phyloP scores from a whole-genome alignment of 2,113 vertebrate species.

The Pelodiscus sinensis region DNA sequence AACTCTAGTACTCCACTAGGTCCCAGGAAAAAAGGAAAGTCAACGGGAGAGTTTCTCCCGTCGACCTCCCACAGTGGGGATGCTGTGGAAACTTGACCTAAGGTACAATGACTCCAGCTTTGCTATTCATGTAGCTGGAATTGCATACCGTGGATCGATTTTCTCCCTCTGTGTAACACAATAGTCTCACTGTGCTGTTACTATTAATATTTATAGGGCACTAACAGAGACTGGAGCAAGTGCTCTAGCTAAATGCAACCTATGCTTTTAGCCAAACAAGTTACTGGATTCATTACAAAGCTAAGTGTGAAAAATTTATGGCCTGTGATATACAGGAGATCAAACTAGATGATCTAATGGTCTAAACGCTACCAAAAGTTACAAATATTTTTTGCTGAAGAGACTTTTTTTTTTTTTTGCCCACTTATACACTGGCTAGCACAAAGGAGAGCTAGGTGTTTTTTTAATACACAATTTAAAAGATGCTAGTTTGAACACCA shows the following conservation, averaged over 20 bases:
- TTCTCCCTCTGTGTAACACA: too few relatives aligned
- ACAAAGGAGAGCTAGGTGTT: background rate
- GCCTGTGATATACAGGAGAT: background rate
- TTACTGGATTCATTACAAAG: background rate
- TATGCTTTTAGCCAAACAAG: background rate
- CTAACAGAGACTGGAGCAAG: too few relatives aligned
- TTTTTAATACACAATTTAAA: background rate
- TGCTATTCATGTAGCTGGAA: too few relatives aligned
- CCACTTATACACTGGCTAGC: background rate
- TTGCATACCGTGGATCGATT: too few relatives aligned
- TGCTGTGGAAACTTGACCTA: too few relatives aligned
- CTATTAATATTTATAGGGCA: background rate
- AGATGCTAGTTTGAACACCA: background rate
- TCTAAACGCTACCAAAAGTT: background rate
- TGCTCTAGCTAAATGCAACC: background rate
- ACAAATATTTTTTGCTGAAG: background rate
- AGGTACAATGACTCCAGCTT: too few relatives aligned
- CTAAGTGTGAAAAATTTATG: background rate
- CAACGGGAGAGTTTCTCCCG: too few relatives aligned
- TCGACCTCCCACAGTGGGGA: too few relatives aligned
- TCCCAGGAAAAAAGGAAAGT: too few relatives aligned
- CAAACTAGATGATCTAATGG: background rate
- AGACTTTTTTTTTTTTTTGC: too few relatives aligned
- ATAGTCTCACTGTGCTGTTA: background rate
- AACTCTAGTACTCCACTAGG: too few relatives aligned